Percentiles rank a stretch among this genome's conserved stretches.
These are phyloP conservation scores for Perdita meconis DNA, from an alignment of 2,888 invertebrate genomes.

Conservation along the genomic window DNA sequence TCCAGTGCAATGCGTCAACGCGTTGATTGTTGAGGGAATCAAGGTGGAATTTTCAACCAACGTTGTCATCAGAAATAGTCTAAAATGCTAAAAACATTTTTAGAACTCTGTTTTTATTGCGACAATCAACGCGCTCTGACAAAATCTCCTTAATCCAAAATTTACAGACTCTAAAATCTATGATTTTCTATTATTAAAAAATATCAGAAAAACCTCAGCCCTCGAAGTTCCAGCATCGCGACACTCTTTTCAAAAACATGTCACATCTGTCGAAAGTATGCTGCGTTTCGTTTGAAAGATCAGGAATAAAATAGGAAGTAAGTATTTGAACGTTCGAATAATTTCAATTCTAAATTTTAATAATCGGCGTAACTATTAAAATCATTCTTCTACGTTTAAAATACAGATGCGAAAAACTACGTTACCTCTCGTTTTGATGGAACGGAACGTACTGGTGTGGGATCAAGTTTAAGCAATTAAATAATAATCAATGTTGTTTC, in stretches of 20 bases:
- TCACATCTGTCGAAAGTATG: not conserved
- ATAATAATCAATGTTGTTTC: not conserved
- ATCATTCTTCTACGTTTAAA: not conserved
- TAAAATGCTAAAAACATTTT: too few relatives aligned
- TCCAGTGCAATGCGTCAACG: too few relatives aligned
- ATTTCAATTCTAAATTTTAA: not conserved
- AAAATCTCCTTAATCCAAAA: too few relatives aligned
- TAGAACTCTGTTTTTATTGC: too few relatives aligned
- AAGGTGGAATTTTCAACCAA: too few relatives aligned
- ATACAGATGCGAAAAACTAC: not conserved
- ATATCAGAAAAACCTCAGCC: not conserved
- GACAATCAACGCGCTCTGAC: too few relatives aligned
- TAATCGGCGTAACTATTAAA: not conserved
- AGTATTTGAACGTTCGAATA: not conserved
- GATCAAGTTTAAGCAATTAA: not conserved
- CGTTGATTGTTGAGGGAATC: too few relatives aligned
- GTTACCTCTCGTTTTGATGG: too few relatives aligned
- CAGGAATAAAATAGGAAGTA: slow-evolving; percentile 29
- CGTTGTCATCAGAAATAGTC: too few relatives aligned
- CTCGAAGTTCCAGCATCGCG: not conserved
- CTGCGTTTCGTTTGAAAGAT: slow-evolving; percentile 54
- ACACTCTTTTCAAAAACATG: not conserved
- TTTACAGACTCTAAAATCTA: too few relatives aligned
- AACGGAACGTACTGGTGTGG: too few relatives aligned
- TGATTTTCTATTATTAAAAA: too few relatives aligned